phyloP scores from a whole-genome alignment of 2,113 vertebrate species.

The Silurus asotus region DNA sequence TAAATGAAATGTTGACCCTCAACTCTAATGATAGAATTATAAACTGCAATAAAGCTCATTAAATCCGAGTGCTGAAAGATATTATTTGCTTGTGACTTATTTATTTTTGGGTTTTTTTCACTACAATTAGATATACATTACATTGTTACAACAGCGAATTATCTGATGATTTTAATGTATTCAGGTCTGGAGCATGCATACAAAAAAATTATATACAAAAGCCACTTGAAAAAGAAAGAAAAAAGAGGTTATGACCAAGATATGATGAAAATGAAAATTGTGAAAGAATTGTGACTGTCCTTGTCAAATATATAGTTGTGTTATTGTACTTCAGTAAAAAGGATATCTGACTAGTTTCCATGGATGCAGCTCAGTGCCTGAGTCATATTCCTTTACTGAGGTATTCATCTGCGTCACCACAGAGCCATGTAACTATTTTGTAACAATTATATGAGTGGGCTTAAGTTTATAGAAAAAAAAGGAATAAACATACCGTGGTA shows the following conservation, averaged over 20 bases:
- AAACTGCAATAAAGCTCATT: background rate
- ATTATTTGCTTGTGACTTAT: background rate
- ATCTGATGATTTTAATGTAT: background rate
- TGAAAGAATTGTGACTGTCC: background rate
- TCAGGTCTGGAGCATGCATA: background rate
- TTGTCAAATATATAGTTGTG: conserved; percentile 22
- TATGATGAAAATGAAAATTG: background rate
- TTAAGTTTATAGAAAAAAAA: conserved; percentile 24
- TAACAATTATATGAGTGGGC: conserved; percentile 37
- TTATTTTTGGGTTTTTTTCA: background rate
- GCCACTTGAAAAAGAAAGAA: background rate
- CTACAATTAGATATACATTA: background rate
- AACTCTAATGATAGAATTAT: background rate
- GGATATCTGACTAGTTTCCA: conserved; percentile 40
- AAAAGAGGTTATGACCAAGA: background rate
- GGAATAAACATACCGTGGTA: background rate
- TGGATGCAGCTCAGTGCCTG: conserved; percentile 38
- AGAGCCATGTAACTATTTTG: conserved; percentile 11
- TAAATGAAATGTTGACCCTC: background rate
- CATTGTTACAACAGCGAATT: background rate
- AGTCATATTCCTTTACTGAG: conserved; percentile 28
- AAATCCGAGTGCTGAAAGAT: background rate
- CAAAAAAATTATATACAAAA: background rate
- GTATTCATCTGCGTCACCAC: conserved; percentile 20
- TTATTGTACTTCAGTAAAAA: conserved; percentile 16